These are phyloP conservation scores for Porites lobata DNA, from an alignment of 92 coral and sea anemone species.

Conservation along the genomic window DNA sequence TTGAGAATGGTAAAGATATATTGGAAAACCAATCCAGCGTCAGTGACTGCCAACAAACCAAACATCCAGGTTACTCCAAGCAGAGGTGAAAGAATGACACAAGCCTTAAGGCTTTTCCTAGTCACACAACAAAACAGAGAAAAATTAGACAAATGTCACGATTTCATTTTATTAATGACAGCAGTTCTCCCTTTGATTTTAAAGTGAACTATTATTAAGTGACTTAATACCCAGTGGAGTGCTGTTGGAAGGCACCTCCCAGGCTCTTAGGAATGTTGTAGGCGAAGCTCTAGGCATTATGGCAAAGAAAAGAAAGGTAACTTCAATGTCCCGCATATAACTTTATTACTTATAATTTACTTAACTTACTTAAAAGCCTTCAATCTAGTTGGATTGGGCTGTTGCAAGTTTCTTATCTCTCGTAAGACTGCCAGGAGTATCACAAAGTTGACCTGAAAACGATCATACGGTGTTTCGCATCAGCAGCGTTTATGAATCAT, in stretches of 20 bases:
- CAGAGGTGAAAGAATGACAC: slow-evolving; percentile 62
- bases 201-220: no score
- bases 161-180: no score
- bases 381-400: slow-evolving; percentile 32
- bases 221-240: no score
- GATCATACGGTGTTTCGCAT: background rate
- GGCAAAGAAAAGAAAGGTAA: no score
- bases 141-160: no score
- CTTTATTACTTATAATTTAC: no score
- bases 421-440: slow-evolving; percentile 40
- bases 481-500: background rate
- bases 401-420: slow-evolving; percentile 31
- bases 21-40: slow-evolving; percentile 73
- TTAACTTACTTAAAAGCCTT: slow-evolving; percentile 30
- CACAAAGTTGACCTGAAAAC: slow-evolving; percentile 18
- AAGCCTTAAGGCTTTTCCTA: slow-evolving; percentile 37
- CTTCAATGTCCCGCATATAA: no score
- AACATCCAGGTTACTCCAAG: slow-evolving; percentile 75
- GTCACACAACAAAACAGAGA: background rate
- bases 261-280: no score
- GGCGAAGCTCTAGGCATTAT: no score
- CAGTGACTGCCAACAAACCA: slow-evolving; percentile 61
- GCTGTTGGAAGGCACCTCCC: no score
- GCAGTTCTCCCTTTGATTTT: no score
- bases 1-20: slow-evolving; percentile 78